Conservation (phyloP, 35 echinoderm and acorn worm species). For the Ptychodera flava region DNA sequence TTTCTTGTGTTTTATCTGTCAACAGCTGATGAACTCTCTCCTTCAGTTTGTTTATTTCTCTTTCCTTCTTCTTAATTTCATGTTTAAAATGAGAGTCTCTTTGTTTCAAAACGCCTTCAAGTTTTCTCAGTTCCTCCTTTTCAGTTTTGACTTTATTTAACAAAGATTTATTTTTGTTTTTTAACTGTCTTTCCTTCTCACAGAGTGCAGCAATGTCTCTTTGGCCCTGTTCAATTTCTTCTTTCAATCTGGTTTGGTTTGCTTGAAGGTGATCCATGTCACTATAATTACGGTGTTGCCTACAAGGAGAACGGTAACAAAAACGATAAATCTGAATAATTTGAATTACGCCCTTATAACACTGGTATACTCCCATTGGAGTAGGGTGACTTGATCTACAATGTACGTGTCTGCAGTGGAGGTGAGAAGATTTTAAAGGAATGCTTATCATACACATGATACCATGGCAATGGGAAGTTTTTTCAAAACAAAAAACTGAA, state of each 20-base stretch:
- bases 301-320: constrained; percentile 30
- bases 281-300: constrained; percentile 58
- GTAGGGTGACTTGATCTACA: no score
- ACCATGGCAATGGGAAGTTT: no score
- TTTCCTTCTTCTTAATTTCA: constrained; percentile 98
- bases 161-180: constrained; percentile 58
- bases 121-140: constrained; percentile 95
- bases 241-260: constrained; percentile 59
- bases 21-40: constrained; percentile 95
- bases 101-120: constrained; percentile 66
- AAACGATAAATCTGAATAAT: no score
- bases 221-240: constrained; percentile 70
- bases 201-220: constrained; percentile 76
- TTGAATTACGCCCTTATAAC: no score
- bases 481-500: no score
- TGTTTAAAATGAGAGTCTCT: constrained; percentile 90
- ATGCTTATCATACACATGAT: no score
- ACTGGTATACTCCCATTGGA: no score
- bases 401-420: no score
- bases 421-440: no score
- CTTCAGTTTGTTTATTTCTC: constrained; percentile 87
- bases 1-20: constrained; percentile 95
- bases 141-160: constrained; percentile 64
- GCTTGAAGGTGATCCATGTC: constrained; percentile 81
- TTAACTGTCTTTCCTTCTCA: constrained; percentile 82